A percentile compares a stretch with the other conserved stretches of the same genome.
These are phyloP conservation scores for Parasteatoda lunata DNA, from an alignment of 2,888 invertebrate species.

Conservation along the genomic window DNA sequence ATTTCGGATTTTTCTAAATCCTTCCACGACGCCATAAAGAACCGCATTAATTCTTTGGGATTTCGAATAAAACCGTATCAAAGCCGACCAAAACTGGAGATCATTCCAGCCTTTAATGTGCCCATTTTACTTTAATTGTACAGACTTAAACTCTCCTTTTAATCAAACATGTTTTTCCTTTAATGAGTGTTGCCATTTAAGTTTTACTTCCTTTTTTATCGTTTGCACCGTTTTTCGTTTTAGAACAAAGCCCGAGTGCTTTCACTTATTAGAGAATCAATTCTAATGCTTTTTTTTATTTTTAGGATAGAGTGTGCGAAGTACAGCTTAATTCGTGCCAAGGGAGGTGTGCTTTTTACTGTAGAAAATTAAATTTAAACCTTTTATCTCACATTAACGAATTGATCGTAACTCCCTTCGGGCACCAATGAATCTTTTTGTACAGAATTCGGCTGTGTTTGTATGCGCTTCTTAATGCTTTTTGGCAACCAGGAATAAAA, in stretches of 20 bases:
- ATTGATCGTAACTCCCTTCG: conserved; percentile 27
- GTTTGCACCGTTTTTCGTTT: background rate
- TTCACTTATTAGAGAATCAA: conserved; percentile 21
- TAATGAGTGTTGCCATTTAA: background rate
- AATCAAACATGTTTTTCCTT: conserved; percentile 38
- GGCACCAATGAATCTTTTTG: conserved; percentile 10
- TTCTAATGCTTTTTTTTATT: conserved; percentile 14
- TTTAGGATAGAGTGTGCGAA: conserved; percentile 7
- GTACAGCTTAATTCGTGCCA: conserved; percentile 42
- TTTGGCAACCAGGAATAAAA: too few relatives aligned
- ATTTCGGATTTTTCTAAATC: conserved; percentile 24
- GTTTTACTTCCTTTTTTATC: background rate
- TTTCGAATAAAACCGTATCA: conserved; percentile 27
- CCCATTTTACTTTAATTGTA: conserved; percentile 33
- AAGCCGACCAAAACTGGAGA: conserved; percentile 16
- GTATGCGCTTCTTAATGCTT: too few relatives aligned
- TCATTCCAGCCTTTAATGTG: conserved; percentile 26
- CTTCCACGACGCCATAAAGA: conserved; percentile 13
- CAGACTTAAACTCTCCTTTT: conserved; percentile 10
- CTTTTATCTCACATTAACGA: conserved; percentile 51
- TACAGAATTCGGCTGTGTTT: background rate
- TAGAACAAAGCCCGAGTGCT: conserved; percentile 10
- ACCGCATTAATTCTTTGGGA: conserved; percentile 23
- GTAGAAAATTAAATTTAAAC: conserved; percentile 53
- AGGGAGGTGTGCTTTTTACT: conserved; percentile 23